phyloP scores from a whole-genome alignment of 2,888 invertebrate species.

The Trichogramma dendrolimi region DNA sequence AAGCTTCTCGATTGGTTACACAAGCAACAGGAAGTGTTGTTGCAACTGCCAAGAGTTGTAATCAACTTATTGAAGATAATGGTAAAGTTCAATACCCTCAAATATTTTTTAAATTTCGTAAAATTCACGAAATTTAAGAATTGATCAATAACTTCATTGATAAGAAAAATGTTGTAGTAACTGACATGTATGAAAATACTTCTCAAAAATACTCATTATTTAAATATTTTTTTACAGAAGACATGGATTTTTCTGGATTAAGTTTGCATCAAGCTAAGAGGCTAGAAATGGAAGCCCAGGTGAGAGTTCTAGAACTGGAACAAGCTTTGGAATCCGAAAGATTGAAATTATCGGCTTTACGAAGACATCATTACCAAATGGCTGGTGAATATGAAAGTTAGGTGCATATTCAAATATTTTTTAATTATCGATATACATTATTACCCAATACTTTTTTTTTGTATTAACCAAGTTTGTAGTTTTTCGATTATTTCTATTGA shows the following conservation, averaged over 20 bases:
- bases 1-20: conserved; percentile 84
- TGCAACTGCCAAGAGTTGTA: conserved; percentile 87
- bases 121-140: neutral
- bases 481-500: too few relatives aligned
- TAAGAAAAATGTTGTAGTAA: conserved; percentile 6
- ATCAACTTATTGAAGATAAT: conserved; percentile 78
- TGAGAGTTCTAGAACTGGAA: conserved; percentile 89
- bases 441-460: neutral
- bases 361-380: conserved; percentile 88
- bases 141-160: conserved; percentile 1
- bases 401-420: neutral
- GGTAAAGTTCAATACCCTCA: conserved; percentile 53
- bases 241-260: conserved; percentile 83
- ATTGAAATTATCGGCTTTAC: conserved; percentile 74
- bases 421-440: too few relatives aligned
- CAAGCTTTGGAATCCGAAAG: conserved; percentile 86
- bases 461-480: neutral
- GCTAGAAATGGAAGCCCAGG: conserved; percentile 96
- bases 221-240: conserved; percentile 59
- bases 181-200: neutral
- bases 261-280: conserved; percentile 92
- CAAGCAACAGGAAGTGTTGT: conserved; percentile 88
- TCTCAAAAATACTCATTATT: conserved; percentile 3
- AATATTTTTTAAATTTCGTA: neutral
- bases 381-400: conserved; percentile 57